phyloP scores from a whole-genome alignment of 2,888 invertebrate species.

The Galerucella nymphaeae region DNA sequence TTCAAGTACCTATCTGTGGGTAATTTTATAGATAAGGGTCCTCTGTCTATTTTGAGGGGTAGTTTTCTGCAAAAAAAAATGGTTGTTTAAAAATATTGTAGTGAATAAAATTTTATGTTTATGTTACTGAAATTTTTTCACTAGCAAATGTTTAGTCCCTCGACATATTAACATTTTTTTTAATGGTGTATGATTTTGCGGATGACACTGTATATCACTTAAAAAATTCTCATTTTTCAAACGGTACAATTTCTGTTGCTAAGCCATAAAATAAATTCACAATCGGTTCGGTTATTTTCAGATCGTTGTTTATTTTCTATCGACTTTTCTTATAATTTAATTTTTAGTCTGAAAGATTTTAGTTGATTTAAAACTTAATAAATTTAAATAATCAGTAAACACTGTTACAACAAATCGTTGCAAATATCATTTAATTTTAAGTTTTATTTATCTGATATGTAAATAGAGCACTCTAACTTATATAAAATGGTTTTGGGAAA shows the following conservation, averaged over 20 bases:
- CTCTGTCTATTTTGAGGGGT: too few relatives aligned
- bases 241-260: not conserved
- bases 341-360: conserved; percentile 34
- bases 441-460: conserved; percentile 24
- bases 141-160: too few relatives aligned
- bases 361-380: conserved; percentile 38
- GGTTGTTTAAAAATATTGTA: too few relatives aligned
- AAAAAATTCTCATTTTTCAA: too few relatives aligned
- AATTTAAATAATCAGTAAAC: conserved; percentile 38
- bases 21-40: too few relatives aligned
- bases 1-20: too few relatives aligned
- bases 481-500: conserved; percentile 23
- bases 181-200: too few relatives aligned
- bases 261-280: conserved; percentile 13
- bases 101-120: too few relatives aligned
- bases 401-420: conserved; percentile 35
- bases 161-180: too few relatives aligned
- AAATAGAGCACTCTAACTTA: conserved; percentile 21
- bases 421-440: conserved; percentile 31
- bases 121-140: too few relatives aligned
- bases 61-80: too few relatives aligned
- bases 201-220: too few relatives aligned
- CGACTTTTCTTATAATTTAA: conserved; percentile 35
- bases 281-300: conserved; percentile 26
- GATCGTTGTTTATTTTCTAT: conserved; percentile 33